phyloP scores from a whole-genome alignment of 2,113 vertebrate genomes.

The Eupsittula cactorum region DNA sequence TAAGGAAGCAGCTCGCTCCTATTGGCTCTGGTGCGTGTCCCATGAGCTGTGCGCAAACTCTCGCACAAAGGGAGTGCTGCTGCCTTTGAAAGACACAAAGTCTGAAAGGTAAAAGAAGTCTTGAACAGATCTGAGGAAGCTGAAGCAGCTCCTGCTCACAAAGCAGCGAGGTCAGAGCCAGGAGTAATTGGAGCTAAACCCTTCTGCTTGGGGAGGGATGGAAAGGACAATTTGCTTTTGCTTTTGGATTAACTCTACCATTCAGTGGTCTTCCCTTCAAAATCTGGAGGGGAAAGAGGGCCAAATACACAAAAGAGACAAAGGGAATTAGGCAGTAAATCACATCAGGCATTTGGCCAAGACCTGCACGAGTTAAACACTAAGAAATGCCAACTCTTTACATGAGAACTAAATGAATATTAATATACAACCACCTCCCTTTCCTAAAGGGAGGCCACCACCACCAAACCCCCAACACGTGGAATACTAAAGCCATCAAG shows the following conservation, averaged over 20 bases:
- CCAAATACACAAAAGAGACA: not conserved
- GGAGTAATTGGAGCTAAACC: not conserved
- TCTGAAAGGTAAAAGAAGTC: not conserved
- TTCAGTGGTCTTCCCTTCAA: not conserved
- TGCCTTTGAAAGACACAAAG: not conserved
- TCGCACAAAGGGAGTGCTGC: rapidly evolving
- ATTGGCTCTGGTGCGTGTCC: rapidly evolving
- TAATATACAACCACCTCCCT: not conserved
- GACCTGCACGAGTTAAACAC: not conserved
- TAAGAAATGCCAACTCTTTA: not conserved
- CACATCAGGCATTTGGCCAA: not conserved
- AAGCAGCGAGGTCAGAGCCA: not conserved
- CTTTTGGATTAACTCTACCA: not conserved
- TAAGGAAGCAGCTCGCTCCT: not conserved
- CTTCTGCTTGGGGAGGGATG: not conserved
- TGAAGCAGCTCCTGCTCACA: not conserved
- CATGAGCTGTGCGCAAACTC: not conserved
- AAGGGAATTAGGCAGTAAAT: slow-evolving; percentile 13
- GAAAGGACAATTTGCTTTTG: not conserved
- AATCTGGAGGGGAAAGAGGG: not conserved
- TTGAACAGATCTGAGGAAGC: not conserved
- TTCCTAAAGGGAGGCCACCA: not conserved
- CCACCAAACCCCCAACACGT: not conserved
- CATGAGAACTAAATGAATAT: not conserved
- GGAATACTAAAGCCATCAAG: not conserved